A percentile compares a stretch with the other conserved stretches of the same genome.
Evolutionary conservation across 2,113 vertebrate species (phyloP).

Genomic region (Oostethus manadensis): DNA sequence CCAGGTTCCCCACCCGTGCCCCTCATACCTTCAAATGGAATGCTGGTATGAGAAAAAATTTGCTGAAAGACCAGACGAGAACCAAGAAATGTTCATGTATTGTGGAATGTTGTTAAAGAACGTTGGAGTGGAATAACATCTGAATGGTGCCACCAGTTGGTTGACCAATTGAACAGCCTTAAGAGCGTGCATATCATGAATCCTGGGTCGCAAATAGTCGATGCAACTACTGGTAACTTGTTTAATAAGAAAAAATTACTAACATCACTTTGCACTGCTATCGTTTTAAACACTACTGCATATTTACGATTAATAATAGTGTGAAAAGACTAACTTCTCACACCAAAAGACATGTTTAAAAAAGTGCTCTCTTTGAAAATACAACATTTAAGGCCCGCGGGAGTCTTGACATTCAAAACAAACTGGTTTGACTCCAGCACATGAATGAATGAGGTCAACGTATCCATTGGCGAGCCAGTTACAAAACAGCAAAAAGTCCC

Average conservation of each 20-base stretch:
- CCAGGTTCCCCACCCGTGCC: not conserved
- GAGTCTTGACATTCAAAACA: constrained; percentile 39
- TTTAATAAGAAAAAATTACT: too few relatives aligned
- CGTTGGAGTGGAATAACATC: too few relatives aligned
- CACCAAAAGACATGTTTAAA: not conserved
- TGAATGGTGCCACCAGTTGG: too few relatives aligned
- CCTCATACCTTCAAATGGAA: constrained; percentile 27
- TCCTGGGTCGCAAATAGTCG: too few relatives aligned
- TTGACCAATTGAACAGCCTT: too few relatives aligned
- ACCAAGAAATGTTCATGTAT: too few relatives aligned
- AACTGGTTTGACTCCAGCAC: constrained; percentile 34
- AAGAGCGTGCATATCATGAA: too few relatives aligned
- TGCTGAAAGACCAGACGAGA: constrained; percentile 40
- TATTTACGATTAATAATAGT: too few relatives aligned
- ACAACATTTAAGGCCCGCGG: constrained; percentile 14
- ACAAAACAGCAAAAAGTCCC: constrained; percentile 38
- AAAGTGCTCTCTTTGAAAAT: constrained; percentile 5
- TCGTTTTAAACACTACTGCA: too few relatives aligned
- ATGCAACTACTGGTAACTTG: too few relatives aligned
- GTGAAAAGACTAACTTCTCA: not conserved
- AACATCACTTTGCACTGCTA: too few relatives aligned
- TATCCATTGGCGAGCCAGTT: constrained; percentile 27
- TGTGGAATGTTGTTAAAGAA: too few relatives aligned
- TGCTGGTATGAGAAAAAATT: constrained; percentile 25
- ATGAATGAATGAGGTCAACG: constrained; percentile 39